Conservation (phyloP, 2,888 invertebrate genomes). For the Melinaea marsaeus region DNA sequence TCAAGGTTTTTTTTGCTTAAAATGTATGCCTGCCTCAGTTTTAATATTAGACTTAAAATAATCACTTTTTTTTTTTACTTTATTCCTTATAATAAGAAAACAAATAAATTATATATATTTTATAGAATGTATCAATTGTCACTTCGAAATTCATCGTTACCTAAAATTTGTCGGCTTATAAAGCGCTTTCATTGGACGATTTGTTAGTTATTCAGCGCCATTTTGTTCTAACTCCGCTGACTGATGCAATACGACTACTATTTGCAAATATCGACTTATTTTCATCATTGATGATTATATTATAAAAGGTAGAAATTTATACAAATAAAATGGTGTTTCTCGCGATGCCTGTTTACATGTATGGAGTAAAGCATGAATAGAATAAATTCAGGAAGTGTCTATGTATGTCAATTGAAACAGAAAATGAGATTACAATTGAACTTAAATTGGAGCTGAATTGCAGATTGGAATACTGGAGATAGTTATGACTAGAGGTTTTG, state of each 20-base stretch:
- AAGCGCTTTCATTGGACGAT: conserved; percentile 66
- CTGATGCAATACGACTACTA: conserved; percentile 60
- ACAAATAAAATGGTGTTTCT: not conserved
- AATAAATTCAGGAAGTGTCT: conserved; percentile 26
- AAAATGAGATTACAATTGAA: conserved; percentile 5
- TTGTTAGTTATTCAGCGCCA: conserved; percentile 59
- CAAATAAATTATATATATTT: too few relatives aligned
- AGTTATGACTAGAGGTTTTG: conserved; percentile 37
- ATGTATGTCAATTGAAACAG: conserved; percentile 23
- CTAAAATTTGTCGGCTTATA: conserved; percentile 53
- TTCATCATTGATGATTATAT: conserved; percentile 7
- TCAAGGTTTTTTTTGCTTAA: too few relatives aligned
- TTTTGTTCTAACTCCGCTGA: conserved; percentile 67
- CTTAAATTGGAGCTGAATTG: conserved; percentile 14
- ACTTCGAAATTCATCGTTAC: conserved; percentile 17
- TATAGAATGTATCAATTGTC: too few relatives aligned
- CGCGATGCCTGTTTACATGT: not conserved
- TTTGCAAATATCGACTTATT: conserved; percentile 40
- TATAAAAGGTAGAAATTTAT: conserved; percentile 2
- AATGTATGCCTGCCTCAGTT: too few relatives aligned
- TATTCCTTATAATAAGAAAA: too few relatives aligned
- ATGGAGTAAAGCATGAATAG: conserved; percentile 9
- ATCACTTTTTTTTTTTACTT: too few relatives aligned
- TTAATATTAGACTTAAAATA: too few relatives aligned
- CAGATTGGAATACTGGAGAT: conserved; percentile 22